Percentiles rank a stretch among this genome's conserved stretches.
Evolutionary conservation across 2,113 vertebrate genomes (phyloP).

Genomic region (Solenodon paradoxus): DNA sequence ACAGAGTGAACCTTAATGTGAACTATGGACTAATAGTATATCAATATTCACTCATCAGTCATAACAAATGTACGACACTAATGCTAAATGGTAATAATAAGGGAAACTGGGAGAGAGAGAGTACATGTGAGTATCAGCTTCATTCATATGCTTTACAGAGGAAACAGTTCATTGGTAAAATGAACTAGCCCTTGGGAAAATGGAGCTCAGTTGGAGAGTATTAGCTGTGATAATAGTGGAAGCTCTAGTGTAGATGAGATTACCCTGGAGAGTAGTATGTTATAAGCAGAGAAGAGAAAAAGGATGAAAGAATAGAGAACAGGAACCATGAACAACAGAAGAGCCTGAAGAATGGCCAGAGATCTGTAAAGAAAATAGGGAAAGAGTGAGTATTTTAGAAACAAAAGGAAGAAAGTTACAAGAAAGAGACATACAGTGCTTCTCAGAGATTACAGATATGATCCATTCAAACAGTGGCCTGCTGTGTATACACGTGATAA

Average conservation of each 20-base stretch:
- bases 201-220: not conserved
- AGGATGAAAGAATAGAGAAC: not conserved
- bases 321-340: not conserved
- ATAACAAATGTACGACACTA: not conserved
- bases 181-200: not conserved
- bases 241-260: not conserved
- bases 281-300: not conserved
- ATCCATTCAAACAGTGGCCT: not conserved
- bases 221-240: not conserved
- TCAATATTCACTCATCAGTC: not conserved
- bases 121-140: not conserved
- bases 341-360: not conserved
- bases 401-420: not conserved
- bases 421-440: not conserved
- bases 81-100: not conserved
- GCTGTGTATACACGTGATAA: not conserved
- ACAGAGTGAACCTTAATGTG: not conserved
- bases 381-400: not conserved
- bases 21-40: not conserved
- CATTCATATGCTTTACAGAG: not conserved
- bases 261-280: not conserved
- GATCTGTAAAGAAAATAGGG: not conserved
- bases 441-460: not conserved
- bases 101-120: not conserved
- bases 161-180: not conserved